Percentiles rank a stretch among this genome's conserved stretches.
These are phyloP conservation scores for Leucoraja erinaceus DNA, from an alignment of 2,113 vertebrate genomes.

Conservation along the genomic window DNA sequence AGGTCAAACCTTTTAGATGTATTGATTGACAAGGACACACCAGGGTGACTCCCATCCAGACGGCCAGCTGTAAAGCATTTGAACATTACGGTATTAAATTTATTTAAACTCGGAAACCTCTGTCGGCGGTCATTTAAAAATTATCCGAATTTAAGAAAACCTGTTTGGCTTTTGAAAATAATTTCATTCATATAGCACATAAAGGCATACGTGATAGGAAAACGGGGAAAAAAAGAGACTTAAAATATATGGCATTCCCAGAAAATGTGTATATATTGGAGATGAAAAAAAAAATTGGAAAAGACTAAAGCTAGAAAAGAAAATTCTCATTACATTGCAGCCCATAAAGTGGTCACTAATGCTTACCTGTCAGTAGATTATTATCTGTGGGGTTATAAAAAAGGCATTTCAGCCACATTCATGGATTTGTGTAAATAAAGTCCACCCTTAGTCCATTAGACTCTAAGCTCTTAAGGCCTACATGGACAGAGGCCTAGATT, in stretches of 20 bases:
- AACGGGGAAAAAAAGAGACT: not conserved
- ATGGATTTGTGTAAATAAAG: conserved; percentile 51
- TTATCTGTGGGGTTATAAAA: conserved; percentile 45
- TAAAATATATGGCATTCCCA: no score
- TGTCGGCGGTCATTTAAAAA: not conserved
- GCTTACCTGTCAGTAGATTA: conserved; percentile 41
- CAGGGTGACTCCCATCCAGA: not conserved
- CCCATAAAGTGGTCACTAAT: conserved; percentile 45
- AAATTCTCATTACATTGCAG: conserved; percentile 46
- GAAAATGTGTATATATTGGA: not conserved
- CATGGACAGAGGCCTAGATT: conserved; percentile 52
- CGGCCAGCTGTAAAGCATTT: conserved; percentile 1
- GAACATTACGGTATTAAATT: conserved; percentile 12
- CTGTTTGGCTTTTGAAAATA: not conserved
- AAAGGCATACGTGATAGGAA: not conserved
- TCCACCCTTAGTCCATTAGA: conserved; percentile 49
- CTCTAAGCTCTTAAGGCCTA: conserved; percentile 47
- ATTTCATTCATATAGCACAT: not conserved
- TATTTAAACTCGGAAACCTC: not conserved
- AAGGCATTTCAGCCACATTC: conserved; percentile 47
- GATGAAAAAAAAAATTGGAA: not conserved
- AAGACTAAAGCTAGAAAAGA: conserved; percentile 28
- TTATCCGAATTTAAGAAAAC: conserved; percentile 6
- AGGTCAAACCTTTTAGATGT: conserved; percentile 38
- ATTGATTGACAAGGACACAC: conserved; percentile 37